Conservation (phyloP, 2,888 invertebrate genomes). For the Hedychridium roseum region DNA sequence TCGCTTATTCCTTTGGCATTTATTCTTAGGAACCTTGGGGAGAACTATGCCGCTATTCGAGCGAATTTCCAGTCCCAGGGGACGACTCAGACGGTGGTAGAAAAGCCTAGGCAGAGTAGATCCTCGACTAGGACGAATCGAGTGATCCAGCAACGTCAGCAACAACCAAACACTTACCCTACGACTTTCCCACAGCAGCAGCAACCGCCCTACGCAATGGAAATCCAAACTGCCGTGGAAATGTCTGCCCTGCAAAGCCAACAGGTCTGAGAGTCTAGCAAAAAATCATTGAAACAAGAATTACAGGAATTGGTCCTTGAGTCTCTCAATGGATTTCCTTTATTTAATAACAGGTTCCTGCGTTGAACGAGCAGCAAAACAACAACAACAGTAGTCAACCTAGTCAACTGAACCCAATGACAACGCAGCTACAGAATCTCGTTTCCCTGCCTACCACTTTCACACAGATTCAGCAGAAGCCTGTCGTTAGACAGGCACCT, state of each 20-base stretch:
- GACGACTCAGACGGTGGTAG: slow-evolving; percentile 36
- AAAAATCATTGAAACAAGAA: too few species aligned
- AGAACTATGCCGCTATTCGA: slow-evolving; percentile 40
- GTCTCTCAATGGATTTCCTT: too few species aligned
- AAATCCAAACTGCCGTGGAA: slow-evolving; percentile 49
- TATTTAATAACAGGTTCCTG: slow-evolving; percentile 38
- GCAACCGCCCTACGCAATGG: slow-evolving; percentile 48
- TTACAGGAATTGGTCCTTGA: too few species aligned
- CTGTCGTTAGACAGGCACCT: too few species aligned
- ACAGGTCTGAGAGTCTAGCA: too few species aligned
- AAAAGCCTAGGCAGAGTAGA: slow-evolving; percentile 46
- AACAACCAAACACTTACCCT: slow-evolving; percentile 57
- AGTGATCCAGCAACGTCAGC: slow-evolving; percentile 59
- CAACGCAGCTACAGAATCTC: slow-evolving; percentile 34
- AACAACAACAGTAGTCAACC: slow-evolving; percentile 35
- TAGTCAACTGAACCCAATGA: slow-evolving; percentile 30
- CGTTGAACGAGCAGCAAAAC: slow-evolving; percentile 46
- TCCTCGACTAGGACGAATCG: slow-evolving; percentile 40
- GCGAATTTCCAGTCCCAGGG: slow-evolving; percentile 37
- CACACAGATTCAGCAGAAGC: slow-evolving; percentile 43
- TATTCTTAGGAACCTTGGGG: slow-evolving; percentile 33
- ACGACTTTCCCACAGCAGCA: slow-evolving; percentile 56
- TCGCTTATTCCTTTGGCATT: neutral
- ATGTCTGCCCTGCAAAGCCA: slow-evolving; percentile 39
- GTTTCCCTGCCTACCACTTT: slow-evolving; percentile 48